phyloP scores from a whole-genome alignment of 2,888 invertebrate genomes.

The Tipula unca region DNA sequence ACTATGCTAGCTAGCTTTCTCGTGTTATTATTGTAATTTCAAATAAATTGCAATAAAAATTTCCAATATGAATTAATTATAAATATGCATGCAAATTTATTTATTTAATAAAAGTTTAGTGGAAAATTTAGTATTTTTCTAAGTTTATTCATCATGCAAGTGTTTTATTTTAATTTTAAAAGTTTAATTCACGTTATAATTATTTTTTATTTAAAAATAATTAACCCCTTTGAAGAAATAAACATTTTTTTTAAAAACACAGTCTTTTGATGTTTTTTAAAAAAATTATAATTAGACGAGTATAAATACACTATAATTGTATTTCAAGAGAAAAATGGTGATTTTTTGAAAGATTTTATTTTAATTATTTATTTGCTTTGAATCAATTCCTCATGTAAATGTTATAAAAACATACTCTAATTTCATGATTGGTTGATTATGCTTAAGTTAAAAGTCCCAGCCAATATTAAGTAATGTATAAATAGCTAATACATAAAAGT shows the following conservation, averaged over 20 bases:
- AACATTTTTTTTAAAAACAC: too few species aligned
- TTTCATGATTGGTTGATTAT: too few species aligned
- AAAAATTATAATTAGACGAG: not conserved
- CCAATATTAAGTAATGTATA: too few species aligned
- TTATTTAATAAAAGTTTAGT: not conserved
- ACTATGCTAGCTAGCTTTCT: too few species aligned
- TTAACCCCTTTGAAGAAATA: not conserved
- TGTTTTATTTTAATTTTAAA: not conserved
- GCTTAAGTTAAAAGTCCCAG: too few species aligned
- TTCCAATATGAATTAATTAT: not conserved
- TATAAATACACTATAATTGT: too few species aligned
- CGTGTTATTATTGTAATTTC: not conserved
- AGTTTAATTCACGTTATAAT: not conserved
- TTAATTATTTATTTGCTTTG: too few species aligned
- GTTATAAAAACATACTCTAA: too few species aligned
- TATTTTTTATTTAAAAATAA: not conserved
- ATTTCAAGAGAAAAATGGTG: too few species aligned
- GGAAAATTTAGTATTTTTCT: not conserved
- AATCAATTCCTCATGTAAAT: too few species aligned
- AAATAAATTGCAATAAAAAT: not conserved
- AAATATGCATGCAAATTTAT: not conserved
- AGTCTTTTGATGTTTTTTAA: not conserved
- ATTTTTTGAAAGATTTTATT: too few species aligned
- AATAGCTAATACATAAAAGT: too few species aligned
- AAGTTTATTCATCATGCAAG: not conserved